phyloP scores from a whole-genome alignment of 2,888 invertebrate genomes.

The Nomada goodeniana region DNA sequence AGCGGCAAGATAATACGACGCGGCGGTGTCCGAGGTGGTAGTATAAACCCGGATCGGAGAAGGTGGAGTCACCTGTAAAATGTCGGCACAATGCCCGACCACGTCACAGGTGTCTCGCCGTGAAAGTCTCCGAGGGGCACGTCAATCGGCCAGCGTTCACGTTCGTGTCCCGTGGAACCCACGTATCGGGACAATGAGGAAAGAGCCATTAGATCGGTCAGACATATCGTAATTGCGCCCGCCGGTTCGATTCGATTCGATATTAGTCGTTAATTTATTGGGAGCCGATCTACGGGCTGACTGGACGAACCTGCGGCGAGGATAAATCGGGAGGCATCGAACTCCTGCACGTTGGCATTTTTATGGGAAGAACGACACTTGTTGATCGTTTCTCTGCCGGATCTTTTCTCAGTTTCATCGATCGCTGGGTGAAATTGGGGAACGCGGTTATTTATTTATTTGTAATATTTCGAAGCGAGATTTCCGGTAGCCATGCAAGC shows the following conservation, averaged over 20 bases:
- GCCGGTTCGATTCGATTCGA: conserved; percentile 37
- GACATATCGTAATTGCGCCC: conserved; percentile 59
- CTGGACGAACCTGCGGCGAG: conserved; percentile 4
- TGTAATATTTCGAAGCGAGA: too few species aligned
- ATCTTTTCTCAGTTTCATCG: too few species aligned
- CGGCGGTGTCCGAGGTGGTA: conserved; percentile 61
- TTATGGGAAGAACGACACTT: neutral
- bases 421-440: neutral
- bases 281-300: neutral
- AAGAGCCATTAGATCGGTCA: conserved; percentile 50
- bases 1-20: conserved; percentile 69
- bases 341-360: neutral
- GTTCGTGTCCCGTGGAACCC: conserved; percentile 26
- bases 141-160: conserved; percentile 22
- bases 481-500: too few species aligned
- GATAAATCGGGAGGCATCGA: neutral
- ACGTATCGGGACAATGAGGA: conserved; percentile 57
- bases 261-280: conserved; percentile 57
- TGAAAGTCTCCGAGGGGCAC: conserved; percentile 46
- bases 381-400: too few species aligned
- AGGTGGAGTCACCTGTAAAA: conserved; percentile 74
- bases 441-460: too few species aligned
- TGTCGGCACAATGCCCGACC: conserved; percentile 65
- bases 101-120: conserved; percentile 72
- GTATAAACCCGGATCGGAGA: conserved; percentile 56